These are phyloP conservation scores for Poecilobothrus nobilitatus DNA, from an alignment of 2,888 invertebrate species.

Conservation along the genomic window DNA sequence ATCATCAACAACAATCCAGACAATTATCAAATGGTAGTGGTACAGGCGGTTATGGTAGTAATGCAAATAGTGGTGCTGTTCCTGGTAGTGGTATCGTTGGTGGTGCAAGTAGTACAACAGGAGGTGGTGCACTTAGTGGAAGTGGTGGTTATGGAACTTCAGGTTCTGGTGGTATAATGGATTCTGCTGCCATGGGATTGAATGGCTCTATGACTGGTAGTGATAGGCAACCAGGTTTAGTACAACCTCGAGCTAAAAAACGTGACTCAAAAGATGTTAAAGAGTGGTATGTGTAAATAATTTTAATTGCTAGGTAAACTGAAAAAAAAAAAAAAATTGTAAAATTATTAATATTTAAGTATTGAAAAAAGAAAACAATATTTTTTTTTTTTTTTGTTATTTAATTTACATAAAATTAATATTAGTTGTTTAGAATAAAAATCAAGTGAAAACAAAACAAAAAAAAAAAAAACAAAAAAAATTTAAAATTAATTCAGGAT, in stretches of 20 bases:
- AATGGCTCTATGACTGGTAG: conserved; percentile 33
- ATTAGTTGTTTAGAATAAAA: neutral
- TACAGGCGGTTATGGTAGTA: conserved; percentile 24
- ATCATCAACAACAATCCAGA: conserved; percentile 42
- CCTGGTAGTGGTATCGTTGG: conserved; percentile 35
- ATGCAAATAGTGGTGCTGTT: conserved; percentile 21
- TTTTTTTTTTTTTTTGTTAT: neutral
- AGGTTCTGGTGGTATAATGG: conserved; percentile 27
- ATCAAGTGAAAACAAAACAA: neutral
- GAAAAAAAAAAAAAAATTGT: neutral
- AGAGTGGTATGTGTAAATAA: conserved; percentile 86
- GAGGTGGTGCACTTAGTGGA: conserved; percentile 20
- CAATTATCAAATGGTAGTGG: conserved; percentile 20
- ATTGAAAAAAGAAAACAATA: too few relatives aligned
- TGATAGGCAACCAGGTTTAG: conserved; percentile 43
- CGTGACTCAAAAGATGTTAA: conserved; percentile 81
- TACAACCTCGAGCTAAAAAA: conserved; percentile 54
- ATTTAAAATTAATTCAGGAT: neutral
- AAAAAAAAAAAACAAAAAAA: neutral
- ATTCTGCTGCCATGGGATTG: conserved; percentile 32
- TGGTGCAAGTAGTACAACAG: conserved; percentile 26
- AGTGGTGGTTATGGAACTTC: conserved; percentile 21
- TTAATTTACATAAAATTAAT: neutral
- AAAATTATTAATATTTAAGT: neutral
- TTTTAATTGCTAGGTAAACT: neutral